A percentile compares a stretch with the other conserved stretches of the same genome.
Evolutionary conservation across 2,113 vertebrate species (phyloP).

Genomic region (Myotis brandtii): DNA sequence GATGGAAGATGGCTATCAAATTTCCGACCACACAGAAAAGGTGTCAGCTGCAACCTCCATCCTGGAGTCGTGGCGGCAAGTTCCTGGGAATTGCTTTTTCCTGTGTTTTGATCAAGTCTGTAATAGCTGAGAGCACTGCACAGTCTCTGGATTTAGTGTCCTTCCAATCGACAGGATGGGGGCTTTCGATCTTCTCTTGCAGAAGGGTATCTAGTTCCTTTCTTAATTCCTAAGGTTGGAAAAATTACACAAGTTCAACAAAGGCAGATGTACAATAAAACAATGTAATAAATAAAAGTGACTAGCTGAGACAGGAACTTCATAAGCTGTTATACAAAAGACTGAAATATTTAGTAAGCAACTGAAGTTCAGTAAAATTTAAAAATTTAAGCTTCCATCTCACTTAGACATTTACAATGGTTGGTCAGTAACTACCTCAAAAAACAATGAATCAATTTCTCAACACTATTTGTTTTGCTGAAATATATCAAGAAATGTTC

Average conservation of each 20-base stretch:
- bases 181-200: slow-evolving; percentile 95
- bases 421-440: neutral
- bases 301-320: neutral
- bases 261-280: neutral
- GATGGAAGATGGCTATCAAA: slow-evolving; percentile 20
- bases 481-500: slow-evolving; percentile 30
- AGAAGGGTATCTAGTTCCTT: slow-evolving; percentile 93
- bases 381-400: neutral
- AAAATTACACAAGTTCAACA: slow-evolving; percentile 47
- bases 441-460: slow-evolving; percentile 14
- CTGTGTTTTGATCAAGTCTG: slow-evolving; percentile 97
- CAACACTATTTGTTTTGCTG: neutral
- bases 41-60: slow-evolving; percentile 85
- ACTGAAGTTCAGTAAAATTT: neutral
- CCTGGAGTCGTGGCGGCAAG: slow-evolving; percentile 85
- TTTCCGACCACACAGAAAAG: neutral
- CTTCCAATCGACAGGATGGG: slow-evolving; percentile 95
- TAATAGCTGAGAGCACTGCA: slow-evolving; percentile 96
- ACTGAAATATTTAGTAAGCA: neutral
- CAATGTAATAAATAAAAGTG: neutral
- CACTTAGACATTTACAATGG: neutral
- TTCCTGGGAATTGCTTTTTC: slow-evolving; percentile 86
- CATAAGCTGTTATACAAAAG: neutral
- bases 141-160: slow-evolving; percentile 92
- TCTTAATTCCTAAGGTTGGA: slow-evolving; percentile 90